A percentile compares a stretch with the other conserved stretches of the same genome.
phyloP scores from a whole-genome alignment of 2,888 invertebrate species.

The Noctua fimbriata region DNA sequence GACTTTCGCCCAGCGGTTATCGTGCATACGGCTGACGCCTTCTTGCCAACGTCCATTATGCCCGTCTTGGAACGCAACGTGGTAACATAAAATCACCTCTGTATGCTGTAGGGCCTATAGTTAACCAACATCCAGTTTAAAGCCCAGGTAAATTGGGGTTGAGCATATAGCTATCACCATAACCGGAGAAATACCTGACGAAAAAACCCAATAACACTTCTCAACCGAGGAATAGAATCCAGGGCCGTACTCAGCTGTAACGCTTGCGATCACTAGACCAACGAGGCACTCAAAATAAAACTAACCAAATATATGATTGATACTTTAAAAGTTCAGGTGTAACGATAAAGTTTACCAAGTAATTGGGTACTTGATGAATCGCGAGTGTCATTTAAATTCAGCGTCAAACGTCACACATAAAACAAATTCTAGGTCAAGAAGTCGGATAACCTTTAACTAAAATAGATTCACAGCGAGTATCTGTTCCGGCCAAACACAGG shows the following conservation, averaged over 20 bases:
- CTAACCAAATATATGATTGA: neutral
- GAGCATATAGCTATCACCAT: too few relatives aligned
- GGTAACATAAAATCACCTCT: too few relatives aligned
- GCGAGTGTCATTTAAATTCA: slow-evolving; percentile 51
- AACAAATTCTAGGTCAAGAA: slow-evolving; percentile 64
- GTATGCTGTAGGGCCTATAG: too few relatives aligned
- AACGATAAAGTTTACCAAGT: neutral
- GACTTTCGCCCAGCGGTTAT: too few relatives aligned
- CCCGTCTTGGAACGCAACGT: too few relatives aligned
- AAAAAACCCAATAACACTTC: neutral
- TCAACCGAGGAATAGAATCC: neutral
- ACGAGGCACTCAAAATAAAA: neutral
- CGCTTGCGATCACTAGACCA: neutral
- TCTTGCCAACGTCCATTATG: too few relatives aligned
- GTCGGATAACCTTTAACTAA: slow-evolving; percentile 62
- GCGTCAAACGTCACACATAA: slow-evolving; percentile 42
- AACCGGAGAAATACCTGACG: neutral
- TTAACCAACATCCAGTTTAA: too few relatives aligned
- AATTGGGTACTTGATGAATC: neutral
- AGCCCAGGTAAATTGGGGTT: too few relatives aligned
- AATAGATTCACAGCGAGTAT: slow-evolving; percentile 55
- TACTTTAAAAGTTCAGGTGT: neutral
- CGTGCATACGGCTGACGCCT: too few relatives aligned
- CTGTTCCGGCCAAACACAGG: slow-evolving; percentile 49
- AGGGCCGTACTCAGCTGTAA: neutral